Conservation (phyloP, 2,888 invertebrate species). For the Lottia scabra region DNA sequence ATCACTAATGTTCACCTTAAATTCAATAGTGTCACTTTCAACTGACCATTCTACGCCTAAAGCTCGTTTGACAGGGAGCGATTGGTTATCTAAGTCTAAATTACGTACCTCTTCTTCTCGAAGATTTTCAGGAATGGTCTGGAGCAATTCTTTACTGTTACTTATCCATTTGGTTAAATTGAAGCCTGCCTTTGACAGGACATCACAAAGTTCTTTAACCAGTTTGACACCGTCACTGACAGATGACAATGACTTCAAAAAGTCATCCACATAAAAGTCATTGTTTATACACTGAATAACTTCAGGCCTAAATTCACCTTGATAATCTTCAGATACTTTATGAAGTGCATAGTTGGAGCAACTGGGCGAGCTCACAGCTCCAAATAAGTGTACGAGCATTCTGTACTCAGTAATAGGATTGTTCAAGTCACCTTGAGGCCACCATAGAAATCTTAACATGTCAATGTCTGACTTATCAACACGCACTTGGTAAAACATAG, state of each 20-base stretch:
- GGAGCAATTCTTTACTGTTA: constrained; percentile 16
- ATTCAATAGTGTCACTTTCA: constrained; percentile 7
- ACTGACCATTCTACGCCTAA: constrained; percentile 22
- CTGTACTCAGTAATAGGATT: neutral
- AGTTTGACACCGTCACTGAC: constrained; percentile 5
- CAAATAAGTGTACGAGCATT: constrained; percentile 9
- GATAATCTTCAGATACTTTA: neutral
- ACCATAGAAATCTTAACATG: constrained; percentile 32
- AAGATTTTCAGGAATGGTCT: constrained; percentile 14
- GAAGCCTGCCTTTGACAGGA: constrained; percentile 17
- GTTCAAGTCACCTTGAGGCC: constrained; percentile 9
- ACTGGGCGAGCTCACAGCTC: too few relatives aligned
- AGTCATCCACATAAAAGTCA: constrained; percentile 32
- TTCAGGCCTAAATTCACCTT: constrained; percentile 8
- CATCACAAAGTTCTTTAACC: constrained; percentile 10
- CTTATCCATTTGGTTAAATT: constrained; percentile 21
- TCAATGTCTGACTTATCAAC: constrained; percentile 27
- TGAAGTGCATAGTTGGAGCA: neutral
- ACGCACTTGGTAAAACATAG: constrained; percentile 29
- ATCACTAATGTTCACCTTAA: neutral
- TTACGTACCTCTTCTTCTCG: constrained; percentile 1
- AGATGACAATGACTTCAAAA: constrained; percentile 21
- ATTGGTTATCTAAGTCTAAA: constrained; percentile 12
- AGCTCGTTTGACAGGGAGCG: constrained; percentile 15
- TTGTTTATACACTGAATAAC: too few relatives aligned